Base-by-base conservation (phyloP, 2,888 invertebrate genomes). In the Cyclophora punctaria region DNA sequence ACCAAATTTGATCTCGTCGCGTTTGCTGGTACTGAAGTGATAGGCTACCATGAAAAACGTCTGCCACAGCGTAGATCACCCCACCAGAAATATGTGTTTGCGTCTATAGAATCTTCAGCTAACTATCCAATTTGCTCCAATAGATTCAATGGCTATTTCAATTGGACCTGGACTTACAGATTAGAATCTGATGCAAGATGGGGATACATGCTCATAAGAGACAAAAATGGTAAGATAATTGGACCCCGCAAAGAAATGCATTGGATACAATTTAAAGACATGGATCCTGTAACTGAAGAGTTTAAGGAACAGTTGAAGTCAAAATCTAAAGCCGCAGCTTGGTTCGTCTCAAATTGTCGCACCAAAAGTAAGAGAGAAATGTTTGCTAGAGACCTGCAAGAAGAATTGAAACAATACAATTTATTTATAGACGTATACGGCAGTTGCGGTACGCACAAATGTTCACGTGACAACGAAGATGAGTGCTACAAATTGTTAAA, bases 161-260 rank as follows among this genome's bases (percentile, higher is more conserved):
- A 85, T 43, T 84, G 83, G 84, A 83, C 84, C 2, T 84, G 81
- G 82, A 83, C 84, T 0, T 85, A 76, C 43, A 73, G 59, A 60
- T 52, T 81, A 5, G 71, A 75, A 46, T 82, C 83, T 0, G 82
- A 83, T 50, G 58, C 77, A 3, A 66, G 60, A 45, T 83, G 81
- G 82, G 77, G 77, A 0, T 85, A 80, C 49, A 51, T 82, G 3
- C 55, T 58, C 1, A 62, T 80, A 4, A 67, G 64, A 52, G 67
- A 81, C 51, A 57, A 49, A 43, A 52, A 66, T 5, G 63, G 67
- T 5, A 53, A 49, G 3, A 52, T 67, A 3, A 55, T 78, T 4
- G 78, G 79, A 6, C 79, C 79, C 0, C 67, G 68, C 44, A 58
- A 61, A 49, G 50, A 62, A 20, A 78, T 78, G 73, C 49, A 67